Base-by-base conservation (phyloP, 2,888 invertebrate species). In the Pterostichus niger region DNA sequence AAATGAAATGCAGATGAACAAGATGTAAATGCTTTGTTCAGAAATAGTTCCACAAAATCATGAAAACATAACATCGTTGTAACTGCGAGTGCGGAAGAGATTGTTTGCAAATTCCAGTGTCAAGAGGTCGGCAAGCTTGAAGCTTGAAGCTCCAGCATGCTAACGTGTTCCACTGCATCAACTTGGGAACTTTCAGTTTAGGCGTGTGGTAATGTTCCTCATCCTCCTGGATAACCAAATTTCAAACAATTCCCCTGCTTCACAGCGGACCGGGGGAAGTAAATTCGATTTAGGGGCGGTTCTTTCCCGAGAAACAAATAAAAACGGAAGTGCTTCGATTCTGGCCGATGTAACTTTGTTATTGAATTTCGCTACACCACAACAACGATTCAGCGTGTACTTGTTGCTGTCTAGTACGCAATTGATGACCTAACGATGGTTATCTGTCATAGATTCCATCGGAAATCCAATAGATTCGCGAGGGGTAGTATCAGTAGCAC, bases 341-440 rank as follows among this genome's bases (percentile, higher is more conserved):
- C 61, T 46, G 64, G 54, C 10, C 33, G 80, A 73, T 64, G 71
- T 56, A 81, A 81, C 81, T 81, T 73, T 81, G 81, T 81, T 81
- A 81, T 81, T 81, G 81, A 81, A 81, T 81, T 81, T 56, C 78
- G 49, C 71, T 24, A 46, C 71, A 75, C 61, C n/a, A 6, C 33
- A 35, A 35, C 56, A 40, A 56, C 40, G 40, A 40, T 40, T 64
- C 64, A 13, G n/a, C 33, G 64, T 73, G 35, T 78, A 81, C 73
- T 56, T 49, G 81, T 79, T 46, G 79, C 64, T 79, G 44, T 59
- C 59, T 31, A 11, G 10, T 49, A 24, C 31, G 59, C 59, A 35
- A 35, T 64, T 64, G 64, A 46, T 79, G 46, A n/a, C 17, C 61
- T 15, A 44, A 46, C 46, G 78, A 79, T 61, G 78, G 59, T 46